Evolutionary conservation across 23 tunicate species (phyloP).

Genomic region (Clavelina lepadiformis): DNA sequence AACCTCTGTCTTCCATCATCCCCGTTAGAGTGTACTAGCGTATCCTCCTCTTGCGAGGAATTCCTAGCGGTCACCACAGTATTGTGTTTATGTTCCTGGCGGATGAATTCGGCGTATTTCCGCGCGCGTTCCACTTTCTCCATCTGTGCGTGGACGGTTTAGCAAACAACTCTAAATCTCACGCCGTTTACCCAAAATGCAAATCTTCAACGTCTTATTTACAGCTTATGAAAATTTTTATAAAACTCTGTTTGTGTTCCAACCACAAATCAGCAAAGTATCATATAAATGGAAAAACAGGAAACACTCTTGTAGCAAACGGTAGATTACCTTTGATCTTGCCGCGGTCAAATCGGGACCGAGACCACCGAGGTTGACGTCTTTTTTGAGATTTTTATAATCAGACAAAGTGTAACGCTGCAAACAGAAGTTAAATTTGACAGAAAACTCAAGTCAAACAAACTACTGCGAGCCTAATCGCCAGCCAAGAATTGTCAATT

Average conservation of each 20-base stretch:
- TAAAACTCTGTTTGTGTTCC: no score
- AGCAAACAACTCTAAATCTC: no score
- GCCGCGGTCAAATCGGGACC: conserved; percentile 77
- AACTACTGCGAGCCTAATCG: no score
- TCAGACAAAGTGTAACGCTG: conserved; percentile 69
- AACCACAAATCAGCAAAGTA: no score
- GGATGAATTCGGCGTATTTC: conserved; percentile 75
- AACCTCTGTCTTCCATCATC: conserved; percentile 11
- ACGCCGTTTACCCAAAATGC: no score
- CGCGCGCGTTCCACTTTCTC: conserved; percentile 48
- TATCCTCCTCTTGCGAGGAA: background rate
- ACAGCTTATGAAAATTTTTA: no score
- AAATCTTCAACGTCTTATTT: no score
- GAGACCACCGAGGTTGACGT: conserved; percentile 81
- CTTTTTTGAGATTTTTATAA: conserved; percentile 68
- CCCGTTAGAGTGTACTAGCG: background rate
- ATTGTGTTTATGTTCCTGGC: conserved; percentile 62
- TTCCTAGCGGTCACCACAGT: background rate
- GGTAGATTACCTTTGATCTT: conserved; percentile 57
- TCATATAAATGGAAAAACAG: no score
- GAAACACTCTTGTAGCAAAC: no score
- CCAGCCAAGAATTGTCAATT: no score
- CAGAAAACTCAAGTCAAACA: no score
- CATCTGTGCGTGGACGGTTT: conserved; percentile 27
- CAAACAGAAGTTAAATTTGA: no score